Evolutionary conservation across 2,113 vertebrate genomes (phyloP), one percentile per base, ranked within the genome.

Genomic region (Morone saxatilis): DNA sequence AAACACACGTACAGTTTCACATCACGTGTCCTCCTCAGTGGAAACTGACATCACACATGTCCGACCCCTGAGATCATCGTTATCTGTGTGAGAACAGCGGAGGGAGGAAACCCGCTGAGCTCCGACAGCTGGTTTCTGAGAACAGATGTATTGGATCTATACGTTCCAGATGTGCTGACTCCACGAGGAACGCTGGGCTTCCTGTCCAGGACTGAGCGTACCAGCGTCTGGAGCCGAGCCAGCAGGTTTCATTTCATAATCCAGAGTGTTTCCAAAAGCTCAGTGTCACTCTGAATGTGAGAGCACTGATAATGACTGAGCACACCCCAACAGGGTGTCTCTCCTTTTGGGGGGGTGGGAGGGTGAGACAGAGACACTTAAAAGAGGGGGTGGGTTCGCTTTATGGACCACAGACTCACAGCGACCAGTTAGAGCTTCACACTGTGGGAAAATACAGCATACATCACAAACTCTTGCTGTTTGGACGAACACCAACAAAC

Each of bases 1-100:
- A 41, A 31, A 76, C 13, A 43, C 16, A 22, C 22, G 53, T 51
- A 20, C 11, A 78, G 81, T 81, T 0, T 22, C 25, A 57, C 31
- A 78, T 50, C 22, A 36, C 31, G 20, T 25, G 75, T 14, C 0
- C 6, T 73, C 47, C 45, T 60, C 57, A 0, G 38, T 77, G 74
- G 70, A 84, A 61, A 71, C 74, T 89, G 71, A 88, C 67, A 68
- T 89, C 85, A 80, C 76, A 68, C 83, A 70, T 88, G 84, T 78
- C 67, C 19, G 25, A 78, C 71, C 76, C 78, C 74, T 90, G 89
- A 89, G 80, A 78, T 93, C 90, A 88, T 83, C 81, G 9, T 57
- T 95, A 97, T 78, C 96, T 96, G 76, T 95, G 95, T 84, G 96
- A 90, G 10, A 97, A 96, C 66, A 92, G 95, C 61, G 22, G 51